Percentiles rank a stretch among this genome's conserved stretches.
These are phyloP conservation scores for Poecilia wingei DNA, from an alignment of 2,797 vertebrate genomes.

Conservation along the genomic window DNA sequence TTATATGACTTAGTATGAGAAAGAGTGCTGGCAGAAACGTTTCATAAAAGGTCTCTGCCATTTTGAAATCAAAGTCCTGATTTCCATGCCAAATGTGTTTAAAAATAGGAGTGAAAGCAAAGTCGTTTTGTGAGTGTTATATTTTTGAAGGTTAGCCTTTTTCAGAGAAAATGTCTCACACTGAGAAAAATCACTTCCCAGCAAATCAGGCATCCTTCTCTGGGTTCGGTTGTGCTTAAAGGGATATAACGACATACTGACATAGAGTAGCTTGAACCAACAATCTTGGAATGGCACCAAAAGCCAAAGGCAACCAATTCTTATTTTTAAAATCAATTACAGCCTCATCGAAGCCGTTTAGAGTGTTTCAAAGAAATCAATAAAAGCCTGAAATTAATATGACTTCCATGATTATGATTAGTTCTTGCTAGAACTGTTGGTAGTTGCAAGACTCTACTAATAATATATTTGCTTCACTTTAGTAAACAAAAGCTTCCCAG, in stretches of 20 bases:
- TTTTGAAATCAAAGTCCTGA: conserved; percentile 3
- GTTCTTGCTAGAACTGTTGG: neutral
- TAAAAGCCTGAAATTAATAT: neutral
- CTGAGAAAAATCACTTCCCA: neutral
- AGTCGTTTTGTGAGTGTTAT: neutral
- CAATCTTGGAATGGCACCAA: neutral
- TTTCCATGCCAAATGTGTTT: neutral
- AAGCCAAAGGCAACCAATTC: neutral
- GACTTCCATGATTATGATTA: neutral
- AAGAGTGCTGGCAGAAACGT: neutral
- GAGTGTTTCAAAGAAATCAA: neutral
- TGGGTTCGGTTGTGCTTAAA: neutral
- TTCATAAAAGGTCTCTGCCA: neutral
- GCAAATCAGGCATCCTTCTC: neutral
- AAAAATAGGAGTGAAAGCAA: neutral
- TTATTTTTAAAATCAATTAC: neutral
- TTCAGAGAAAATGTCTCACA: neutral
- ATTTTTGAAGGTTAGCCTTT: neutral
- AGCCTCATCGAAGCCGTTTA: neutral
- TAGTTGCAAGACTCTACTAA: neutral
- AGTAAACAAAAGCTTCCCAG: neutral
- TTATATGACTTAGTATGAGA: neutral
- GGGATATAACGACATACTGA: neutral
- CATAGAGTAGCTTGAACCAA: neutral
- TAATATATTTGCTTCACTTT: neutral